Evolutionary conservation across 2,797 vertebrate species (phyloP).

Genomic region (Sebastes trivittatus): DNA sequence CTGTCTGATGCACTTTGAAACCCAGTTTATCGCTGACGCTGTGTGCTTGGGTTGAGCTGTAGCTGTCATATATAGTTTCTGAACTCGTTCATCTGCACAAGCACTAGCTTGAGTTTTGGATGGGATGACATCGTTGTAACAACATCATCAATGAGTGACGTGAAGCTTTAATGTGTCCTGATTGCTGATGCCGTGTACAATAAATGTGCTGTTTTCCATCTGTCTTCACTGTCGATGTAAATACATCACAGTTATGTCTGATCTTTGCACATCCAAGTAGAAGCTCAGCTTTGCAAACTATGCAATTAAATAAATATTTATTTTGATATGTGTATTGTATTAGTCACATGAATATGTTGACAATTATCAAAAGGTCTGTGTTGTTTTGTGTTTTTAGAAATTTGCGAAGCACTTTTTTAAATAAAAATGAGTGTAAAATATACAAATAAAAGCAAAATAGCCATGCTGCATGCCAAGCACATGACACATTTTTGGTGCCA

Average conservation of each 20-base stretch:
- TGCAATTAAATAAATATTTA: constrained; percentile 61
- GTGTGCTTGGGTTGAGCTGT: neutral
- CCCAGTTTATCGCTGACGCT: neutral
- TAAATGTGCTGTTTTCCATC: neutral
- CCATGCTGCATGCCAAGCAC: constrained; percentile 26
- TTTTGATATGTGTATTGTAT: constrained; percentile 28
- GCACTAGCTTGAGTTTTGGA: neutral
- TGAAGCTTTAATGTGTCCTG: neutral
- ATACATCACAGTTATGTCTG: constrained; percentile 12
- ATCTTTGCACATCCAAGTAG: constrained; percentile 45
- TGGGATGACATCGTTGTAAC: neutral
- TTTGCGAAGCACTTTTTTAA: constrained; percentile 15
- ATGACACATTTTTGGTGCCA: neutral
- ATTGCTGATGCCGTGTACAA: neutral
- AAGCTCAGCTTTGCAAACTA: constrained; percentile 49
- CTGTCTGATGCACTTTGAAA: neutral
- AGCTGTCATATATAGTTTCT: neutral
- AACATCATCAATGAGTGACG: neutral
- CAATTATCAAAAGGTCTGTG: neutral
- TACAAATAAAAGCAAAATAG: constrained; percentile 5
- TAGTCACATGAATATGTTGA: neutral
- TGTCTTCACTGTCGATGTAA: constrained; percentile 12
- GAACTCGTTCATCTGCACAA: constrained; percentile 10
- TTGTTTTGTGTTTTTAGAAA: constrained; percentile 7
- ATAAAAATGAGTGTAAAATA: constrained; percentile 33